Conservation (phyloP, 2,888 invertebrate genomes). For the Dasysyrphus albostriatus region DNA sequence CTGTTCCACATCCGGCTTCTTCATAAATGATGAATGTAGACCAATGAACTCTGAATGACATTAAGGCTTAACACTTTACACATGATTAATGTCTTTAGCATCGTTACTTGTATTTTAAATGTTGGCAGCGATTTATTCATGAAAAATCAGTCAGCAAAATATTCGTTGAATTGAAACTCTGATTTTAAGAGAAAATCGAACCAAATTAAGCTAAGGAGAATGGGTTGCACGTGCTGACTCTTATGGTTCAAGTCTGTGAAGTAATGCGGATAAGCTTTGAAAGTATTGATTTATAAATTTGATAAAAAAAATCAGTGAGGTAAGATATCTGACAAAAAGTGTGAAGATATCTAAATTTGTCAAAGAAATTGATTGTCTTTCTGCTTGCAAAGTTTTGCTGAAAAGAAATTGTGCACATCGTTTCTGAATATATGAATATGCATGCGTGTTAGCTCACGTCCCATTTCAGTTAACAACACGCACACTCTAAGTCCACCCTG, state of each 20-base stretch:
- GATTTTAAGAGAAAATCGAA: not conserved
- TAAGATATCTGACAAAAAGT: too few species aligned
- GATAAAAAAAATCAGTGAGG: too few species aligned
- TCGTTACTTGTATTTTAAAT: slow-evolving; percentile 19
- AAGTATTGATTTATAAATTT: too few species aligned
- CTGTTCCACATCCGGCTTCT: slow-evolving; percentile 51
- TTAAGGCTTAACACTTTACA: slow-evolving; percentile 51
- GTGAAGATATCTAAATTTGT: too few species aligned
- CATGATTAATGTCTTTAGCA: slow-evolving; percentile 37
- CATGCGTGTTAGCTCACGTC: too few species aligned
- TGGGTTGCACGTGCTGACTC: not conserved
- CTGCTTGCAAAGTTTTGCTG: too few species aligned
- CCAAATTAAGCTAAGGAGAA: not conserved
- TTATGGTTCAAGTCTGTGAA: not conserved
- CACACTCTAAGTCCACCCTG: too few species aligned
- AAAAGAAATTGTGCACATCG: too few species aligned
- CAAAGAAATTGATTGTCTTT: too few species aligned
- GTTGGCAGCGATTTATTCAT: slow-evolving; percentile 25
- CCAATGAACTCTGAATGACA: slow-evolving; percentile 51
- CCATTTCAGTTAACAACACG: too few species aligned
- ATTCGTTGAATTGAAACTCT: not conserved
- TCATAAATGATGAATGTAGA: slow-evolving; percentile 48
- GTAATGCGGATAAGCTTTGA: too few species aligned
- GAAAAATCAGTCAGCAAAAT: not conserved
- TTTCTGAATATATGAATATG: too few species aligned